Base-by-base conservation (phyloP, 2,888 invertebrate genomes). In the Hedya salicella region DNA sequence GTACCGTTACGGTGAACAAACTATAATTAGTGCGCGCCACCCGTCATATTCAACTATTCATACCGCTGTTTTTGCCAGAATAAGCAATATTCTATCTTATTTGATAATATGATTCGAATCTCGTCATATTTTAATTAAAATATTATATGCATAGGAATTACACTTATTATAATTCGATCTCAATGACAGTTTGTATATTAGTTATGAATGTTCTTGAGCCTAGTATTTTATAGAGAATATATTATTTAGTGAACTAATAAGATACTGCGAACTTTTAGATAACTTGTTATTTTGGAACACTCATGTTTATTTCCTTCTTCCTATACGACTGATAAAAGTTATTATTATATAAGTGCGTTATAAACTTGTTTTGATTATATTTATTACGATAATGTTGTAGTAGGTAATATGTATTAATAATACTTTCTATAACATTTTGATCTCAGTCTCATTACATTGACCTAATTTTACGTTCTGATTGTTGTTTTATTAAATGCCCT, bases 1-100 rank as follows among this genome's bases (percentile, higher is more conserved):
- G 77, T 82, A 82, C 85, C 84, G 86, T 83, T 85, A 84, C 80
- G 82, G 75, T 73, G 73, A 73, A 74, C 64, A 73, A 72, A 73
- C 74, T 73, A 62, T 68, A 69, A 67, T 70, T 69, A 68, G 69
- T 69, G 67, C 67, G 64, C 50, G 67, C 62, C 53, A 25, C 75
- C 73, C 76, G 78, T 79, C 78, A 81, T 83, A 84, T 82, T 81
- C 78, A 79, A 61, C 48, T 61, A 59, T 53, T 65, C 32, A 36
- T 54, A 39, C 11, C 40, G 57, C 40, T 44, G 49, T 64, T 42
- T 54, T 16, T 39, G 25, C 14, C 25, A 39, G 59, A 57, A 57
- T 48, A 11, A 17, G 39, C 46, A 36, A 39, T 65, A 57, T 40
- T 49, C 25, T 30, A 36, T 6, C 3, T 13, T 5, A 19, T 42